A percentile compares a stretch with the other conserved stretches of the same genome.
phyloP scores from a whole-genome alignment of 92 coral and sea anemone genomes.

The Plumapathes pennacea region DNA sequence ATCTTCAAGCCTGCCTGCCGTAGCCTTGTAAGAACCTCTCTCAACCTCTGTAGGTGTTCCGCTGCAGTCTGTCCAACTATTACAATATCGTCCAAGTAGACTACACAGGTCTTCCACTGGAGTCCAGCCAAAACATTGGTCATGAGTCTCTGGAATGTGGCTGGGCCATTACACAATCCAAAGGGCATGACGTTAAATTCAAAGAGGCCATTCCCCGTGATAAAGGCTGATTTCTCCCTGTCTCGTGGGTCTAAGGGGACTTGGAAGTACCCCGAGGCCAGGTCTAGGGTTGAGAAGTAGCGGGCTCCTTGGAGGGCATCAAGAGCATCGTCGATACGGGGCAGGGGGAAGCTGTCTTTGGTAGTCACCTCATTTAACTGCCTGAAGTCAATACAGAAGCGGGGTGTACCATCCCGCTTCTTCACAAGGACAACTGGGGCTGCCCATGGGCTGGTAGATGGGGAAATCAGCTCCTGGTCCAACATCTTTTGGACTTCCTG shows the following conservation, averaged over 20 bases:
- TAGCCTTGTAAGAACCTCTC: conserved; percentile 17
- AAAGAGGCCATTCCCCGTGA: conserved; percentile 33
- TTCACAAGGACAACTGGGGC: conserved; percentile 32
- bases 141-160: conserved; percentile 39
- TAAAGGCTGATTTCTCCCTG: conserved; percentile 40
- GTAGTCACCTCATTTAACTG: conserved; percentile 16
- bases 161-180: conserved; percentile 41
- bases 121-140: conserved; percentile 21
- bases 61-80: conserved; percentile 20
- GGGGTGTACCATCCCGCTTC: conserved; percentile 16
- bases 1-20: conserved; percentile 36
- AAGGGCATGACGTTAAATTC: conserved; percentile 22
- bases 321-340: conserved; percentile 39
- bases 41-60: conserved; percentile 35
- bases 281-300: conserved; percentile 33
- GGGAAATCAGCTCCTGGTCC: conserved; percentile 23
- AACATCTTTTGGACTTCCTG: conserved; percentile 34
- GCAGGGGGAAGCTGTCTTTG: conserved; percentile 16
- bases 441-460: conserved; percentile 37
- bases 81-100: conserved; percentile 42
- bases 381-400: conserved; percentile 33
- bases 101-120: conserved; percentile 35
- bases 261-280: conserved; percentile 26
- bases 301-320: conserved; percentile 25
- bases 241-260: conserved; percentile 21